Evolutionary conservation across 2,113 vertebrate genomes (phyloP).

Genomic region (Centropus bengalensis): DNA sequence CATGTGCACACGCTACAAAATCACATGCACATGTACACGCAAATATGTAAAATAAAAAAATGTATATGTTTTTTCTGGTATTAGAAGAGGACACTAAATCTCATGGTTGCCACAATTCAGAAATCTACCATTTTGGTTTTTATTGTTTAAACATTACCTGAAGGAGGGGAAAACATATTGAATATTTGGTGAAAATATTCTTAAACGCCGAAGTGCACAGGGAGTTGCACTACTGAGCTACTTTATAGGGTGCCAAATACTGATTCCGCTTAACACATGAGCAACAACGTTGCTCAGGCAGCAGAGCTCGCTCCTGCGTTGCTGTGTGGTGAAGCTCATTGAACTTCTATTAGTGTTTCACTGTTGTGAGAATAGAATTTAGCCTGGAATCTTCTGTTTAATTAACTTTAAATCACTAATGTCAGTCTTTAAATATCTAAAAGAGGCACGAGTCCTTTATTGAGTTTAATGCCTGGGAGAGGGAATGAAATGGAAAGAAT

Average conservation of each 20-base stretch:
- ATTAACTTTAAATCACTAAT: not conserved
- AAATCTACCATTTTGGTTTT: not conserved
- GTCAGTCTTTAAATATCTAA: not conserved
- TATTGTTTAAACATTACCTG: not conserved
- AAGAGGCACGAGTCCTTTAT: not conserved
- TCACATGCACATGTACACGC: not conserved
- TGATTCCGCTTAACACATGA: not conserved
- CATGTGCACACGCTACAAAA: not conserved
- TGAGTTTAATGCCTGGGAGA: not conserved
- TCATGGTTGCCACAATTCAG: not conserved
- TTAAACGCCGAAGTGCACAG: not conserved
- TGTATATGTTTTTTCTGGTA: not conserved
- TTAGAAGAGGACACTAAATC: not conserved
- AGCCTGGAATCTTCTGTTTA: not conserved
- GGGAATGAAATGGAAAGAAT: not conserved
- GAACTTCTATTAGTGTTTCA: not conserved
- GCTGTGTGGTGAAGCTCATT: not conserved
- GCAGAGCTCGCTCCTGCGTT: not conserved
- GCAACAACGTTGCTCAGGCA: rapidly evolving
- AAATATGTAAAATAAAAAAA: not conserved
- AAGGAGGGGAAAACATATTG: not conserved
- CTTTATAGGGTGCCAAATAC: not conserved
- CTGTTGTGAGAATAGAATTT: not conserved
- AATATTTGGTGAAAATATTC: not conserved
- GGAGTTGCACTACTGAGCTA: not conserved